Evolutionary conservation across 2,113 vertebrate species (phyloP).

Genomic region (Loxodonta africana): DNA sequence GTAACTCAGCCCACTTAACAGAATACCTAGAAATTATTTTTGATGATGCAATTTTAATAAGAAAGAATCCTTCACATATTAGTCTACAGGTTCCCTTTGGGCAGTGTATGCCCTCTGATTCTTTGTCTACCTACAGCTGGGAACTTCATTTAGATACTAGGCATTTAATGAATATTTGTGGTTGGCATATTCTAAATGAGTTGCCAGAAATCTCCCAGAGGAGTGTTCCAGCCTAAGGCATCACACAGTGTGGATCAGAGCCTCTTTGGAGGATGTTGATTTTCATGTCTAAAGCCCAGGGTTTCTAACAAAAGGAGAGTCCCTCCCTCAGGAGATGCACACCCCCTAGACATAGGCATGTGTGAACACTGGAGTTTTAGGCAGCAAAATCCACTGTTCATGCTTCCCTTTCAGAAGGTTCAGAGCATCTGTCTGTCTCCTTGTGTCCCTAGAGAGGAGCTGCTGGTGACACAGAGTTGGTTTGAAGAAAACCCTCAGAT

Average conservation of each 20-base stretch:
- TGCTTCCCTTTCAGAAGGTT: neutral
- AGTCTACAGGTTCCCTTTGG: neutral
- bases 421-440: neutral
- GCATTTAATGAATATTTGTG: conserved; percentile 48
- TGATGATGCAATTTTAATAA: conserved; percentile 54
- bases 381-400: neutral
- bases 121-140: conserved; percentile 13
- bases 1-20: conserved; percentile 37
- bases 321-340: neutral
- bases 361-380: conserved; percentile 14
- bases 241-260: neutral
- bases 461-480: neutral
- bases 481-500: conserved; percentile 45
- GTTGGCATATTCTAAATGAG: conserved; percentile 24
- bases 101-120: neutral
- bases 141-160: conserved; percentile 17
- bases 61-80: neutral
- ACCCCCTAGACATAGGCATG: neutral
- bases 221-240: neutral
- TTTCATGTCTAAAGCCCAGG: conserved; percentile 15
- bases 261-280: conserved; percentile 44
- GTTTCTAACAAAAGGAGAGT: conserved; percentile 17
- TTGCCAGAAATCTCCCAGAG: conserved; percentile 46
- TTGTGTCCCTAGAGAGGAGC: neutral
- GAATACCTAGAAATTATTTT: conserved; percentile 60